Evolutionary conservation across 2,113 vertebrate genomes (phyloP).

Genomic region (Sapayoa aenigma): DNA sequence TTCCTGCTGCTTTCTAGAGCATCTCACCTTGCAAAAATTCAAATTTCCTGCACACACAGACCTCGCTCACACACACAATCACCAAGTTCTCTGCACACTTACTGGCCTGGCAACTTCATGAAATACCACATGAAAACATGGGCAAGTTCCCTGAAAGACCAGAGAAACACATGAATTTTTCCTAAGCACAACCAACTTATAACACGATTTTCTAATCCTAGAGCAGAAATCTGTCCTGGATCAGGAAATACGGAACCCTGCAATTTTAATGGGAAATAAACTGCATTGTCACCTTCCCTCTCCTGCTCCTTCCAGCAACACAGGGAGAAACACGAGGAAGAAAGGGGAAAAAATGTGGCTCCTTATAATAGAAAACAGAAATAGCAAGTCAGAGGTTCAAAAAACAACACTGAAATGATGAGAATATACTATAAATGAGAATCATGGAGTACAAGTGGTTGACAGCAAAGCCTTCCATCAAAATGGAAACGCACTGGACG

Average conservation of each 20-base stretch:
- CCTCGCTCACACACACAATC: background rate
- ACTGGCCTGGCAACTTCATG: background rate
- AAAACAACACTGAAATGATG: background rate
- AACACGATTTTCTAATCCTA: constrained; percentile 56
- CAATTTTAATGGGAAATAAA: background rate
- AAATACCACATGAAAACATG: background rate
- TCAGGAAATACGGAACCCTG: no score
- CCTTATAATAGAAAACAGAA: background rate
- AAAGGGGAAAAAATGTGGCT: no score
- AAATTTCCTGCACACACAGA: background rate
- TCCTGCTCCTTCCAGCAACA: background rate
- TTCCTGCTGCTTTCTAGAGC: background rate
- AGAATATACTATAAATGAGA: background rate
- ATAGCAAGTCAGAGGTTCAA: background rate
- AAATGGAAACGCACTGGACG: background rate
- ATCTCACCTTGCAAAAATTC: background rate
- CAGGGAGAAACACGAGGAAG: background rate
- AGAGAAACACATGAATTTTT: background rate
- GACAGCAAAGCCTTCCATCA: background rate
- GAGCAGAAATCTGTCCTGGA: constrained; percentile 44
- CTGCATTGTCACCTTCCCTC: background rate
- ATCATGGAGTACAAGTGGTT: background rate
- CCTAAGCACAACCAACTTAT: background rate
- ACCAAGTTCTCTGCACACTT: background rate
- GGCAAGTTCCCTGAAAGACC: background rate